Conservation (phyloP, 1,140 invertebrate species). For the Aphaenogaster floridana region DNA sequence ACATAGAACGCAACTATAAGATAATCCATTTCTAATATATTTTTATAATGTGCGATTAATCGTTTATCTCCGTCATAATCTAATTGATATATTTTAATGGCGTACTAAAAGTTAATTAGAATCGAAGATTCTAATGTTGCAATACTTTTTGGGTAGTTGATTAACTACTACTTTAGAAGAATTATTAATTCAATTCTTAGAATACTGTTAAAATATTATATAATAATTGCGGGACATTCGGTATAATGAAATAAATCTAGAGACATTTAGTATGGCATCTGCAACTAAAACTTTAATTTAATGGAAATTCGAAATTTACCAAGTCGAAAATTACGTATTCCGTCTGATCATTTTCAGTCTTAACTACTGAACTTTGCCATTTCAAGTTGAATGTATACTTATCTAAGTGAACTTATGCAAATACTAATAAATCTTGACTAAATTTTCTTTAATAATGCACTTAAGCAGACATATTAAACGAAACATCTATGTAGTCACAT, state of each 20-base stretch:
- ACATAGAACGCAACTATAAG: neutral
- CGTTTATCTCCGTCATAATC: neutral
- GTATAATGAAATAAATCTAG: neutral
- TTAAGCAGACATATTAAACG: slow-evolving; percentile 14
- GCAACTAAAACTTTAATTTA: slow-evolving; percentile 12
- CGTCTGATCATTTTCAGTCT: slow-evolving; percentile 37
- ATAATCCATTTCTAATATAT: neutral
- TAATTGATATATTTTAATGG: neutral
- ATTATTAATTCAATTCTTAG: neutral
- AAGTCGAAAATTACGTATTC: slow-evolving; percentile 41
- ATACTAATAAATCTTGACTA: slow-evolving; percentile 20
- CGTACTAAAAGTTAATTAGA: neutral
- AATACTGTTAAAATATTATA: neutral
- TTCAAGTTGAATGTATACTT: slow-evolving; percentile 1
- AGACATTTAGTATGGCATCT: slow-evolving; percentile 5
- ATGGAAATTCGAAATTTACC: neutral
- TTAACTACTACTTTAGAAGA: neutral
- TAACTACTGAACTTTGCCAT: slow-evolving; percentile 28
- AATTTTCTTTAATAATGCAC: slow-evolving; percentile 4
- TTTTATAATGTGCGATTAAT: neutral
- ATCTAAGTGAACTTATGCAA: neutral
- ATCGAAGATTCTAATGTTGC: neutral
- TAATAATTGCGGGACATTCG: neutral
- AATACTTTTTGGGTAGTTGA: neutral
- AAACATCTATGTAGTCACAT: neutral